phyloP scores from a whole-genome alignment of 2,113 vertebrate species.

The Chrysochloris asiatica region DNA sequence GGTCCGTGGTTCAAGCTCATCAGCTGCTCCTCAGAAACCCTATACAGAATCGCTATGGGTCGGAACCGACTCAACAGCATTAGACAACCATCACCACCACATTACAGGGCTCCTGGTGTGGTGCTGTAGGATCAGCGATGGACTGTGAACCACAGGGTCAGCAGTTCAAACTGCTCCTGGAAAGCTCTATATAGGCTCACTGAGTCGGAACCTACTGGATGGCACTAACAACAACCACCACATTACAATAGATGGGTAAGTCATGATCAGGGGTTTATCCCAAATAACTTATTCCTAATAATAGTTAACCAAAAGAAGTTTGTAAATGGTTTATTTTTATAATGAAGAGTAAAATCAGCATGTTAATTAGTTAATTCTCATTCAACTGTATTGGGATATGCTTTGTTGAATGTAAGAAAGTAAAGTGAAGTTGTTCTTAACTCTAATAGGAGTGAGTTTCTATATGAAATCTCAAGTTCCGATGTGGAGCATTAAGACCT shows the following conservation, averaged over 20 bases:
- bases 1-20: too few relatives aligned
- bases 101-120: too few relatives aligned
- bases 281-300: constrained; percentile 35
- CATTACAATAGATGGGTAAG: background rate
- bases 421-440: background rate
- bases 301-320: constrained; percentile 33
- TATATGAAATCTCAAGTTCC: background rate
- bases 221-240: too few relatives aligned
- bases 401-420: background rate
- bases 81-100: too few relatives aligned
- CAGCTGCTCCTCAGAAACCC: too few relatives aligned
- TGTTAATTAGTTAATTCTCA: background rate
- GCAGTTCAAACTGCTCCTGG: too few relatives aligned
- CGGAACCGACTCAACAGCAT: too few relatives aligned
- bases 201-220: too few relatives aligned
- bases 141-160: too few relatives aligned
- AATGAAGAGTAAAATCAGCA: constrained; percentile 42
- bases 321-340: constrained; percentile 50
- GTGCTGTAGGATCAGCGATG: too few relatives aligned
- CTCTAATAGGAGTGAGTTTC: background rate
- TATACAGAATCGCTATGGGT: too few relatives aligned
- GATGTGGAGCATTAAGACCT: background rate
- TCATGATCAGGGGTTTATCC: constrained; percentile 14
- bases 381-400: background rate
- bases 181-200: too few relatives aligned